Base-by-base conservation (phyloP, 1,140 invertebrate species). In the Drosophila baimaii region DNA sequence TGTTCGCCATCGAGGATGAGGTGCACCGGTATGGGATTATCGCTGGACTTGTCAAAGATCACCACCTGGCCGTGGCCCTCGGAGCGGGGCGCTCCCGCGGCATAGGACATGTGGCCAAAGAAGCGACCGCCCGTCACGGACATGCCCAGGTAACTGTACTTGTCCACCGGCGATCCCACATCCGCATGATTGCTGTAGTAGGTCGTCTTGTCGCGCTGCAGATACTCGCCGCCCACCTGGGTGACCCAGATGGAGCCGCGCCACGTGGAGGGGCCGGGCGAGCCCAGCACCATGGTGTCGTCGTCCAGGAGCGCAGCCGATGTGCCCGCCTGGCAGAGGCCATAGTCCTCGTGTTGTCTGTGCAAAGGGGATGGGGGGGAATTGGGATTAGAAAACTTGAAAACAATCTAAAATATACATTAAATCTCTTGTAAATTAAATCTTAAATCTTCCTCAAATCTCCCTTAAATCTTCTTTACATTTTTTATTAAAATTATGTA, bases 271-370 rank as follows among this genome's bases (percentile, higher is more conserved):
- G 97, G 95, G 0, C 97, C 97, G 3, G 98, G 97, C 15, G 96
- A 95, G 9, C 98, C 97, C 68, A 98, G 94, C 1, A 98, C 92
- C 21, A 96, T 94, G 17, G 95, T 96, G 85, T 97, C 95, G 78
- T 98, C 96, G 25, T 95, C 93, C 12, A 97, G 93, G 23, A 98
- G 92, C 1, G 95, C 93, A 66, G 95, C 96, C 85, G 97, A 98
- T 0, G 97, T 98, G 9, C 98, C 98, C 41, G 96, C 97, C 93
- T 99, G 98, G 93, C 98, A 99, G 89, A 96, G 97, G 1, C 97
- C 97, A 92, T 95, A 98, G 90, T 98, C 95, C 92, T 97, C 95
- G 85, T 98, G 96, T 75, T 86, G 79, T 31, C 90, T 91, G 69
- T 4, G 12, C 25, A 13, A 12, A 17, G 9, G 7, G 13, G 43